Evolutionary conservation across 2,888 invertebrate species (phyloP).

Genomic region (Cabera pusaria): DNA sequence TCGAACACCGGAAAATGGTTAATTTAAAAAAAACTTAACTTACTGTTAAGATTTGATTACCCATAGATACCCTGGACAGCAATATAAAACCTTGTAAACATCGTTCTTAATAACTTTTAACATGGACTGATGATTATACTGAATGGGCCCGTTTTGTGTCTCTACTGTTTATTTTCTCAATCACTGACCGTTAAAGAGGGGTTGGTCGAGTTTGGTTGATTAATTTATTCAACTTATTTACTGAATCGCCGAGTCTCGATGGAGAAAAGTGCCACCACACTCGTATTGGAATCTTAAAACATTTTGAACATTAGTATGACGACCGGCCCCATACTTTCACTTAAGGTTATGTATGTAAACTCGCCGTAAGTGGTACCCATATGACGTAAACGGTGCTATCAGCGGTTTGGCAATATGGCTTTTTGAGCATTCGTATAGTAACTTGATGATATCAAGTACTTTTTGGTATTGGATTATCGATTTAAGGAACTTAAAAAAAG

Average conservation of each 20-base stretch:
- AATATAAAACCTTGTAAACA: no score
- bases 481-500: no score
- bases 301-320: constrained; percentile 79
- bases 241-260: constrained; percentile 59
- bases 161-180: constrained; percentile 32
- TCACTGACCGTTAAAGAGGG: constrained; percentile 62
- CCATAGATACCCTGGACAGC: no score
- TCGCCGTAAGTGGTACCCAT: constrained; percentile 69
- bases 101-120: no score
- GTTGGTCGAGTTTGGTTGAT: constrained; percentile 64
- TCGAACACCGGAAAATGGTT: no score
- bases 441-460: not conserved
- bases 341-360: constrained; percentile 79
- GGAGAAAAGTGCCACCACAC: constrained; percentile 72
- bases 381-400: constrained; percentile 62
- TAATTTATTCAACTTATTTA: constrained; percentile 79
- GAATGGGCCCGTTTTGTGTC: constrained; percentile 11
- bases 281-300: constrained; percentile 76
- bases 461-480: no score
- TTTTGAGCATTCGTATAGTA: constrained; percentile 5
- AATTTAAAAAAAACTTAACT: no score
- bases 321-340: constrained; percentile 75
- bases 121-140: no score
- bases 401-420: constrained; percentile 23
- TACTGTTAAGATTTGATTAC: no score